phyloP scores from a whole-genome alignment of 2,888 invertebrate species.

The Epirrhoe tristata region DNA sequence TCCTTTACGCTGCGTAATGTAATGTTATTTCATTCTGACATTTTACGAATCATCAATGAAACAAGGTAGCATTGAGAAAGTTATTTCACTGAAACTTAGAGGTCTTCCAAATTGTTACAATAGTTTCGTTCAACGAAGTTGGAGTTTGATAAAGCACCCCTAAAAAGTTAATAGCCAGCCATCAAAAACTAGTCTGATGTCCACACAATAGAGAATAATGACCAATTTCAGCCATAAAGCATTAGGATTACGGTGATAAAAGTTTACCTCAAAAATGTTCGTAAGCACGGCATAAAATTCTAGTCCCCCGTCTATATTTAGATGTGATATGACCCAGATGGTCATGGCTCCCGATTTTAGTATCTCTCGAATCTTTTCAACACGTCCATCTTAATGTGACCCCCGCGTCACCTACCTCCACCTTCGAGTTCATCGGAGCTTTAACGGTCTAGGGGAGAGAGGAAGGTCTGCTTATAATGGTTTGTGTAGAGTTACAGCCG shows the following conservation, averaged over 20 bases:
- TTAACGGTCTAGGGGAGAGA: slow-evolving; percentile 54
- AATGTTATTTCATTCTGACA: neutral
- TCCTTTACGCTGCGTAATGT: neutral
- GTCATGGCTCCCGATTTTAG: slow-evolving; percentile 81
- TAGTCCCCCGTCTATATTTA: slow-evolving; percentile 78
- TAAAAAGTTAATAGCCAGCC: slow-evolving; percentile 32
- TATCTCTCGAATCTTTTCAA: slow-evolving; percentile 78
- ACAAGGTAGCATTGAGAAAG: neutral
- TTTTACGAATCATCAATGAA: neutral
- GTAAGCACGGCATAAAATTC: slow-evolving; percentile 74
- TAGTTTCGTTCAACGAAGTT: slow-evolving; percentile 1
- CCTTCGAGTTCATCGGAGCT: slow-evolving; percentile 56
- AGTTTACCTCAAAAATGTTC: slow-evolving; percentile 61
- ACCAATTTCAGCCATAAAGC: slow-evolving; percentile 40
- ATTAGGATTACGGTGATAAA: slow-evolving; percentile 45
- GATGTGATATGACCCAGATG: slow-evolving; percentile 82
- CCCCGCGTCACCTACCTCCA: slow-evolving; percentile 61
- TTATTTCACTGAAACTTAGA: neutral
- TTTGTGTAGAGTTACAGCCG: slow-evolving; percentile 68
- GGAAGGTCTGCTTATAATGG: slow-evolving; percentile 62
- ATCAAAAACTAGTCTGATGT: slow-evolving; percentile 38
- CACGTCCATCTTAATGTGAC: slow-evolving; percentile 65
- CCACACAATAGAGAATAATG: slow-evolving; percentile 43
- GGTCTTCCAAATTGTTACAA: neutral
- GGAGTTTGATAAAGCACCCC: slow-evolving; percentile 13